Base-by-base conservation (phyloP, 2,888 invertebrate species). In the Selenia dentaria region DNA sequence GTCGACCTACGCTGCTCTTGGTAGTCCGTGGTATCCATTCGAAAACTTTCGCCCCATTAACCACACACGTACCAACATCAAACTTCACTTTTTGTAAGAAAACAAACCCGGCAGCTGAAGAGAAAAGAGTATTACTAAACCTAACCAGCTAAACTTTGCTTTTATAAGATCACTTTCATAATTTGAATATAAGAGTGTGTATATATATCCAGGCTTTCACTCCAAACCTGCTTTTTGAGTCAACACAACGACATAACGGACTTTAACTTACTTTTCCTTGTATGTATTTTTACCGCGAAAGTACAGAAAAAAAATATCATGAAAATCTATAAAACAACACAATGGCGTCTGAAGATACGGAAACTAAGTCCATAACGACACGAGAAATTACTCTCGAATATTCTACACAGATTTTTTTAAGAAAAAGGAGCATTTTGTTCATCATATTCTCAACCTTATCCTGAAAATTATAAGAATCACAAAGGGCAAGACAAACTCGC, bases 341-440 rank as follows among this genome's bases (percentile, higher is more conserved):
- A 73, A 75, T 67, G 55, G 64, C 54, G 54, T 50, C 43, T 41
- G 28, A 35, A 54, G 63, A 59, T 51, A 51, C 54, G 64, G 61
- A 61, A 62, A 60, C 53, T 27, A 42, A 52, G 52, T 53, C 55
- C 55, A 52, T 64, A 70, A 74, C 67, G 70, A 72, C 74, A 72
- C 59, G 62, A 67, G 67, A 77, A 77, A 79, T 77, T 76, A 77
- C 76, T 76, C 69, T 22, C 33, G 34, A 55, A 54, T 47, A 52
- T 57, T 43, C 41, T 29, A 48, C 50, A 29, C 65, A 64, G 66
- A 64, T 67, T 38, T 63, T 59, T 56, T 38, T 35, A 22, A 44
- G 51, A n/a, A 57, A 60, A 60, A 58, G 42, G 38, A 43, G 13
- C 25, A 1, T 13, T 32, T 31, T 20, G n/a, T 37, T 34, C 27